phyloP scores from a whole-genome alignment of 1,140 invertebrate species.

The Meloidogyne chitwoodi region DNA sequence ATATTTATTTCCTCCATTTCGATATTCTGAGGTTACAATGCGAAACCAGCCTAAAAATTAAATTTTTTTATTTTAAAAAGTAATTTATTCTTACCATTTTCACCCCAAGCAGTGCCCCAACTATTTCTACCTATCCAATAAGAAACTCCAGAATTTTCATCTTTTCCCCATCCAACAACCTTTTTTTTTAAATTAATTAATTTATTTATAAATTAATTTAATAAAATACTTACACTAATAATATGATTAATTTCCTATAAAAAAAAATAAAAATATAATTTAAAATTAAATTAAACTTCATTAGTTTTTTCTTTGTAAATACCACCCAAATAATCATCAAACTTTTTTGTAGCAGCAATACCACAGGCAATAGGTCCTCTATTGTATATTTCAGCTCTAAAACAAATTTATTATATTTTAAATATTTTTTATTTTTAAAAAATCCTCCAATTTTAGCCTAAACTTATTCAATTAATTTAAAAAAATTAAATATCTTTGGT shows the following conservation, averaged over 20 bases:
- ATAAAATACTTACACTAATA: background rate
- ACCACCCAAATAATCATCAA: slow-evolving; percentile 63
- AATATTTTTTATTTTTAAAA: no score
- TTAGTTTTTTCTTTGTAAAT: slow-evolving; percentile 62
- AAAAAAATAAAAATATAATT: background rate
- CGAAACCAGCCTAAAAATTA: slow-evolving; percentile 52
- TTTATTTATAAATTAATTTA: background rate
- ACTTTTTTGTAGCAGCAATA: slow-evolving; percentile 62
- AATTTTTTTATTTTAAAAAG: background rate
- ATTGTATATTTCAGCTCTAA: slow-evolving; percentile 63
- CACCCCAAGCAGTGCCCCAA: slow-evolving; percentile 63
- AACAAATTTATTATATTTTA: no score
- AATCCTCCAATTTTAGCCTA: no score
- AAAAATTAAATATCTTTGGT: no score
- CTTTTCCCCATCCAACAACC: slow-evolving; percentile 64
- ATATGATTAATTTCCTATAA: slow-evolving; percentile 13
- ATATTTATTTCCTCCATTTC: slow-evolving; percentile 60
- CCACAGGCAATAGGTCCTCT: slow-evolving; percentile 64
- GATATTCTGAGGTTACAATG: slow-evolving; percentile 61
- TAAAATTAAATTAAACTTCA: slow-evolving; percentile 13
- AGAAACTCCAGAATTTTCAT: slow-evolving; percentile 60
- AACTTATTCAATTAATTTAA: no score
- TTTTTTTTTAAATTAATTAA: slow-evolving; percentile 22
- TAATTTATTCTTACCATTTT: slow-evolving; percentile 37
- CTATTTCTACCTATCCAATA: slow-evolving; percentile 65